phyloP scores from a whole-genome alignment of 2,888 invertebrate species.

The Dendrolimus pini region DNA sequence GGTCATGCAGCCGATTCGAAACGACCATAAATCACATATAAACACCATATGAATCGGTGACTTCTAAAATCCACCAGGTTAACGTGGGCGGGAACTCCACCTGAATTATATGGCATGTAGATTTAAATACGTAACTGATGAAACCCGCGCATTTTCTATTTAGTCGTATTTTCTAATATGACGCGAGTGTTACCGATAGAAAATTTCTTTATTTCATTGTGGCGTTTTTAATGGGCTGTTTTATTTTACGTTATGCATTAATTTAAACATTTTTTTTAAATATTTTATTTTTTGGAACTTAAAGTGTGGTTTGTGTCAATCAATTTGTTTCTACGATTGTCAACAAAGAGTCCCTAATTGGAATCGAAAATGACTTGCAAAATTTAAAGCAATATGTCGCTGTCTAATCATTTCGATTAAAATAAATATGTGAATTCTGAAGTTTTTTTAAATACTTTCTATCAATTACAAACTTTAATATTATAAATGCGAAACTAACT shows the following conservation, averaged over 20 bases:
- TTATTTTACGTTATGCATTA: neutral
- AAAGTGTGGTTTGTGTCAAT: neutral
- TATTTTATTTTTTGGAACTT: neutral
- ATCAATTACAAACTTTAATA: too few species aligned
- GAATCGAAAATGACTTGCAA: too few species aligned
- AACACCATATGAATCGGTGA: conserved; percentile 22
- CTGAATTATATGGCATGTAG: conserved; percentile 21
- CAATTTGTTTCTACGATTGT: neutral
- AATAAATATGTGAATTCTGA: too few species aligned
- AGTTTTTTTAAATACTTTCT: too few species aligned
- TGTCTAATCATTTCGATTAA: too few species aligned
- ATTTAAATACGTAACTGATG: neutral
- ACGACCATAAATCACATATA: conserved; percentile 33
- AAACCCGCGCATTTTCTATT: conserved; percentile 12
- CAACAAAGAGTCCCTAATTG: too few species aligned
- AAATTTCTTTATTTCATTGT: neutral
- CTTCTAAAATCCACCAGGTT: conserved; percentile 35
- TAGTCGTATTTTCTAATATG: conserved; percentile 8
- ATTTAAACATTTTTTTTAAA: neutral
- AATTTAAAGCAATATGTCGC: too few species aligned
- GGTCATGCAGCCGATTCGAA: conserved; percentile 33
- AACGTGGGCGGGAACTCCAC: conserved; percentile 35
- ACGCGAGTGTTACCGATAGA: neutral
- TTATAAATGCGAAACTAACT: too few species aligned
- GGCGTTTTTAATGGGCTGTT: neutral